These are phyloP conservation scores for Dynastes tityus DNA, from an alignment of 2,888 invertebrate genomes.

Conservation along the genomic window DNA sequence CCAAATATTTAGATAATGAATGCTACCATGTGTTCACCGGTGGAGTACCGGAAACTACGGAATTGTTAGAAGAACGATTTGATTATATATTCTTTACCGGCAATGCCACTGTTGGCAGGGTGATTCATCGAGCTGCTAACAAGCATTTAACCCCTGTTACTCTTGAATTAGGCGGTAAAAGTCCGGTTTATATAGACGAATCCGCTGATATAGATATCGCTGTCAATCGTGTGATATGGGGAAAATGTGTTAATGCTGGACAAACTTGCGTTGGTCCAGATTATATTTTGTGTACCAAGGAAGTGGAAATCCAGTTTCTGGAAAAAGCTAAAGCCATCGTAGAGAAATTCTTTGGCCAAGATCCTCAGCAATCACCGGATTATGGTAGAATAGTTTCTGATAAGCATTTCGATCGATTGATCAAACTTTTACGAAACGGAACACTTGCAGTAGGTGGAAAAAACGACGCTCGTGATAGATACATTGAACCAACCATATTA, in stretches of 20 bases:
- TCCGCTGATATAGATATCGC: constrained; percentile 84
- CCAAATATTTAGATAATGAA: constrained; percentile 93
- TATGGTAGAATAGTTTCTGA: constrained; percentile 86
- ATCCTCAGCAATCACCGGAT: constrained; percentile 86
- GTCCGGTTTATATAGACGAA: constrained; percentile 93
- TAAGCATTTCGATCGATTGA: constrained; percentile 84
- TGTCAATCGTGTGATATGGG: constrained; percentile 66
- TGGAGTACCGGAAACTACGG: constrained; percentile 47
- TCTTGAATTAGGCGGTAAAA: constrained; percentile 88
- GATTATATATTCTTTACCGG: constrained; percentile 99
- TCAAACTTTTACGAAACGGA: constrained; percentile 79
- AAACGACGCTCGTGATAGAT: constrained; percentile 82
- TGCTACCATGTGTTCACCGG: constrained; percentile 81
- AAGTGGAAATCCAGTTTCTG: constrained; percentile 78
- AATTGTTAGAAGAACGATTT: constrained; percentile 83
- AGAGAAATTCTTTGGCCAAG: constrained; percentile 88
- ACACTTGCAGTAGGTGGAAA: constrained; percentile 87
- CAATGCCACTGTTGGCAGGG: constrained; percentile 87
- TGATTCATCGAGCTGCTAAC: constrained; percentile 91
- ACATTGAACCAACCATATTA: constrained; percentile 61
- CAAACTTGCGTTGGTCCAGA: constrained; percentile 98
- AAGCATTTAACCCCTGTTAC: constrained; percentile 94
- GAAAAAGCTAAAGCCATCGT: constrained; percentile 74
- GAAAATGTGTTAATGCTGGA: constrained; percentile 92
- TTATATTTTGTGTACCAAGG: constrained; percentile 89